A percentile compares a stretch with the other conserved stretches of the same genome.
phyloP scores from a whole-genome alignment of 2,888 invertebrate genomes.

The Periphyllus acericola region DNA sequence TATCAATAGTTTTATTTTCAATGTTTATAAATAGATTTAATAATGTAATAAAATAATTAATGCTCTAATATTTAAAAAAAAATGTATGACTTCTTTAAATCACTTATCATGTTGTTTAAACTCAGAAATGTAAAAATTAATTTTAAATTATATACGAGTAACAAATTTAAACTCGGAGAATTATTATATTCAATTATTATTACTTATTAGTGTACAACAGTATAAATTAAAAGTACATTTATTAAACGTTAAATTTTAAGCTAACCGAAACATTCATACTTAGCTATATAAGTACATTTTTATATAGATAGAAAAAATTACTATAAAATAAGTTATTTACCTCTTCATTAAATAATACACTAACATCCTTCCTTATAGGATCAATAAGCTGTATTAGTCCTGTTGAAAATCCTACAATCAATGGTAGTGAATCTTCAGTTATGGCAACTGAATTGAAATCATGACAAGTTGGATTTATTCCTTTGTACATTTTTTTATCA shows the following conservation, averaged over 20 bases:
- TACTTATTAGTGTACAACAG: too few relatives aligned
- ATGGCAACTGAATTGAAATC: slow-evolving; percentile 92
- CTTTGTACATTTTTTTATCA: slow-evolving; percentile 98
- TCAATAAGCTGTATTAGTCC: slow-evolving; percentile 98
- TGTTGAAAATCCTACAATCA: slow-evolving; percentile 97
- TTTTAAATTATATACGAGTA: too few relatives aligned
- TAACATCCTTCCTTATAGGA: slow-evolving; percentile 94
- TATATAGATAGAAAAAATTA: too few relatives aligned
- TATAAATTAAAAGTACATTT: background rate
- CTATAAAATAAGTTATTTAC: slow-evolving; percentile 69
- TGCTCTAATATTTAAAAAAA: too few relatives aligned
- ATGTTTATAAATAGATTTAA: background rate
- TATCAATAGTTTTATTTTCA: too few relatives aligned
- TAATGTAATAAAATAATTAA: too few relatives aligned
- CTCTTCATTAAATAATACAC: slow-evolving; percentile 98
- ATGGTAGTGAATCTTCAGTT: slow-evolving; percentile 83
- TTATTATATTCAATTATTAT: too few relatives aligned
- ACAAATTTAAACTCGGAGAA: too few relatives aligned
- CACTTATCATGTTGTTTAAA: too few relatives aligned
- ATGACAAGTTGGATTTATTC: slow-evolving; percentile 98
- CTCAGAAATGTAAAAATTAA: too few relatives aligned
- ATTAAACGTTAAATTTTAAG: background rate
- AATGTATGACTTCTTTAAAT: too few relatives aligned
- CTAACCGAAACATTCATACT: background rate
- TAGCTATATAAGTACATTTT: too few relatives aligned